These are phyloP conservation scores for Polypedilum vanderplanki DNA, from an alignment of 1,140 invertebrate species.

Conservation along the genomic window DNA sequence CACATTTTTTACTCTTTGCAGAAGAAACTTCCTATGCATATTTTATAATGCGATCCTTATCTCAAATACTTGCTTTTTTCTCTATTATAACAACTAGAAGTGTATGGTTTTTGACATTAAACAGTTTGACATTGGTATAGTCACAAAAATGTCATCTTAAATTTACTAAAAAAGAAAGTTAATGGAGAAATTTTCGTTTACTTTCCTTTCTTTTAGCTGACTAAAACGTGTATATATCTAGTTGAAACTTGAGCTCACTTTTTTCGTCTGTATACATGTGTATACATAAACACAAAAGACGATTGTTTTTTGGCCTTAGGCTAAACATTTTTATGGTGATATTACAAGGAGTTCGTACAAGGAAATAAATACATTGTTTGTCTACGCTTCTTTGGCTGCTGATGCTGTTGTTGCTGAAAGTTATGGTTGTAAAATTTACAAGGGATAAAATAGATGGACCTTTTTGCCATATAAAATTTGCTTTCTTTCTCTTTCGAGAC, in stretches of 20 bases:
- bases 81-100: background rate
- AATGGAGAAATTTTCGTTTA: background rate
- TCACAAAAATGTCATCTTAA: constrained; percentile 19
- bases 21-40: no score
- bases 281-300: background rate
- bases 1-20: no score
- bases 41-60: no score
- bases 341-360: constrained; percentile 1
- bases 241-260: background rate
- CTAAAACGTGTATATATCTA: no score
- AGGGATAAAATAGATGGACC: background rate
- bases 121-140: background rate
- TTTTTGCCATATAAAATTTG: background rate
- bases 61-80: background rate
- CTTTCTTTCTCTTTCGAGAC: background rate
- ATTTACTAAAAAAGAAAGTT: background rate
- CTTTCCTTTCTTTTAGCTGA: background rate
- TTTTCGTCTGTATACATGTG: background rate
- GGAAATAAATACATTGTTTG: background rate
- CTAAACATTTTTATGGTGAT: constrained; percentile 19
- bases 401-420: background rate
- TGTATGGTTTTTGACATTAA: background rate
- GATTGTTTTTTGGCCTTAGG: constrained; percentile 7
- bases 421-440: constrained; percentile 14
- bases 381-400: background rate